Evolutionary conservation across 2,113 vertebrate genomes (phyloP).

Genomic region (Trinectes maculatus): DNA sequence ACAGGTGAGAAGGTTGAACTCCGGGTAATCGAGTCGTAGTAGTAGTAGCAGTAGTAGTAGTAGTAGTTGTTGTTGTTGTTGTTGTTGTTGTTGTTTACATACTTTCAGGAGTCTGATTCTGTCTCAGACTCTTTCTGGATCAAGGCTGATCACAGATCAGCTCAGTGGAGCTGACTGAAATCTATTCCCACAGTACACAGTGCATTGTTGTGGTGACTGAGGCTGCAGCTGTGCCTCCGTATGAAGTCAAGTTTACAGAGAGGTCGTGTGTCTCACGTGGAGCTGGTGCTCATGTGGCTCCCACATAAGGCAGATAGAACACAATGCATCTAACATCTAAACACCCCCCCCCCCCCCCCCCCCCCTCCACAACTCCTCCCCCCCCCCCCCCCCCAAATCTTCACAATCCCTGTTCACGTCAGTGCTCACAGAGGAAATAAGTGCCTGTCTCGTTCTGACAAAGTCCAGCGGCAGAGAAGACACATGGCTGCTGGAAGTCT

Average conservation of each 20-base stretch:
- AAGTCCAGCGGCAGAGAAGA: conserved; percentile 23
- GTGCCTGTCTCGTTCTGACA: not conserved
- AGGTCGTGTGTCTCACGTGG: conserved; percentile 32
- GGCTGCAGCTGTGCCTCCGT: conserved; percentile 57
- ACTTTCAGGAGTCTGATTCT: no score
- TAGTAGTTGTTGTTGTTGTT: no score
- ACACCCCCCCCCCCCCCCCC: not conserved
- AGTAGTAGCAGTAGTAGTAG: no score
- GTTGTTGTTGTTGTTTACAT: no score
- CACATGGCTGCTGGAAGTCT: conserved; percentile 36
- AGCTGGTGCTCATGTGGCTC: conserved; percentile 49
- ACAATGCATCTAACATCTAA: conserved; percentile 35
- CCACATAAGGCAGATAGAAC: conserved; percentile 57
- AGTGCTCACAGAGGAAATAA: conserved; percentile 17
- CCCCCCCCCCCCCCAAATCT: not conserved
- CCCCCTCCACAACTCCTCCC: no score
- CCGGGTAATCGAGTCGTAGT: no score
- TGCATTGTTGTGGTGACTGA: conserved; percentile 33
- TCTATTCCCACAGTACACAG: conserved; percentile 40
- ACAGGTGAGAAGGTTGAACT: conserved; percentile 84
- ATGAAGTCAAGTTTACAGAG: conserved; percentile 47
- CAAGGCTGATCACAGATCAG: no score
- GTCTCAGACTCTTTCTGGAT: no score
- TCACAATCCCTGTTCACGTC: conserved; percentile 1
- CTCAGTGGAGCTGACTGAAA: no score